A percentile compares a stretch with the other conserved stretches of the same genome.
phyloP scores from a whole-genome alignment of 2,113 vertebrate genomes.

The Pangasianodon hypophthalmus region DNA sequence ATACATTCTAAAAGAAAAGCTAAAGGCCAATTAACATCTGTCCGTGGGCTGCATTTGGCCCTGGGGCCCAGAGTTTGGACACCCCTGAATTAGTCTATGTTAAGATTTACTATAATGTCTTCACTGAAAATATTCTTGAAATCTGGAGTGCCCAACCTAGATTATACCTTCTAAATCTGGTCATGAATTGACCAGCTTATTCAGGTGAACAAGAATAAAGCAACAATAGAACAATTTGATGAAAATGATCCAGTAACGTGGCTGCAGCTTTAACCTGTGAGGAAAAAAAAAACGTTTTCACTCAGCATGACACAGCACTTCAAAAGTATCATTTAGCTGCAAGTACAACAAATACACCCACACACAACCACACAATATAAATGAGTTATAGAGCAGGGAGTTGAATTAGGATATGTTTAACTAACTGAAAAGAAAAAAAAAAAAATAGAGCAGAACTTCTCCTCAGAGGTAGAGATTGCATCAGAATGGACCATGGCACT shows the following conservation, averaged over 20 bases:
- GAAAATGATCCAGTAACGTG: neutral
- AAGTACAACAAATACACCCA: neutral
- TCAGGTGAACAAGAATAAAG: neutral
- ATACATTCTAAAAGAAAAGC: no score
- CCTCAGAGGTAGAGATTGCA: constrained; percentile 2
- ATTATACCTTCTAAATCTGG: neutral
- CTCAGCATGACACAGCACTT: constrained; percentile 52
- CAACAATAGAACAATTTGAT: neutral
- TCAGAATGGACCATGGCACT: neutral
- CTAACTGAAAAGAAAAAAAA: constrained; percentile 13
- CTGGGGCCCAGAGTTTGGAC: neutral
- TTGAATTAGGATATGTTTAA: constrained; percentile 1
- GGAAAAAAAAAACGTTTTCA: neutral
- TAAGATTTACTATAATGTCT: neutral
- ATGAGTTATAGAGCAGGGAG: neutral
- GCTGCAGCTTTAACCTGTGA: neutral
- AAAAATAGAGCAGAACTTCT: constrained; percentile 16
- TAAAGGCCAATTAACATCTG: neutral
- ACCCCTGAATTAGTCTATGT: neutral
- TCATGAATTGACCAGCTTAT: neutral
- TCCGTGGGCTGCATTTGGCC: neutral
- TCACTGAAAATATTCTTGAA: neutral
- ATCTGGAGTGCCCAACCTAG: neutral
- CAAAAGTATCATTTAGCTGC: neutral
- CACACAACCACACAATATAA: neutral